Conservation (phyloP, 2,113 vertebrate genomes). For the Triplophysa tibetana region DNA sequence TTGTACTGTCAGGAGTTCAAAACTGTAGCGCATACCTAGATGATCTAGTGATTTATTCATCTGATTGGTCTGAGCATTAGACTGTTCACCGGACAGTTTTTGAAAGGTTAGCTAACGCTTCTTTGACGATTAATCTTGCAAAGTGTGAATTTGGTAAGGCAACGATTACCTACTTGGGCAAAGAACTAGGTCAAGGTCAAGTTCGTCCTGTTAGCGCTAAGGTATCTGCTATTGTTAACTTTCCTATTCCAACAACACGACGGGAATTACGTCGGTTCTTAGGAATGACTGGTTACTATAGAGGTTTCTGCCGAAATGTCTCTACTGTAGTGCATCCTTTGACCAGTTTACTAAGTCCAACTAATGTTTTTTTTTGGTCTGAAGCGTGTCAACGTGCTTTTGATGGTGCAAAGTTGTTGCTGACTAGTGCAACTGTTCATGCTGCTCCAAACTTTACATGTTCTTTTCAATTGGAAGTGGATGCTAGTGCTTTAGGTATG, state of each 20-base stretch:
- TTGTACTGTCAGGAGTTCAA: neutral
- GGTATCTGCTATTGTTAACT: neutral
- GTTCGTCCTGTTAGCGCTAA: constrained; percentile 16
- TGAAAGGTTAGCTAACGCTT: neutral
- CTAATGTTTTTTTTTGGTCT: neutral
- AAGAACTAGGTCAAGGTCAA: constrained; percentile 10
- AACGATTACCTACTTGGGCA: neutral
- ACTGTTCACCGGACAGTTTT: neutral
- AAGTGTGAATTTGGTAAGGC: constrained; percentile 12
- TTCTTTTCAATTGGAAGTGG: no score
- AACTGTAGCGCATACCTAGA: neutral
- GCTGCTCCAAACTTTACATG: no score
- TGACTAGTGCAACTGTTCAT: neutral
- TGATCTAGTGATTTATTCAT: neutral
- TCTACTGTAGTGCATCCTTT: neutral
- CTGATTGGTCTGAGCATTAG: neutral
- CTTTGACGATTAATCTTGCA: neutral
- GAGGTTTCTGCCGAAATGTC: neutral
- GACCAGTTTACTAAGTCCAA: neutral
- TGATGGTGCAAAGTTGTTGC: neutral
- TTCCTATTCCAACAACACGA: neutral
- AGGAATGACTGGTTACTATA: no score
- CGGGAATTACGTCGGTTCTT: neutral
- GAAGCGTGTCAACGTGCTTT: neutral
- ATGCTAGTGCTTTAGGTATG: no score